Percentiles rank a stretch among this genome's conserved stretches.
These are phyloP conservation scores for Didymodactylos carnosus DNA, from an alignment of 2,888 invertebrate species.

Conservation along the genomic window DNA sequence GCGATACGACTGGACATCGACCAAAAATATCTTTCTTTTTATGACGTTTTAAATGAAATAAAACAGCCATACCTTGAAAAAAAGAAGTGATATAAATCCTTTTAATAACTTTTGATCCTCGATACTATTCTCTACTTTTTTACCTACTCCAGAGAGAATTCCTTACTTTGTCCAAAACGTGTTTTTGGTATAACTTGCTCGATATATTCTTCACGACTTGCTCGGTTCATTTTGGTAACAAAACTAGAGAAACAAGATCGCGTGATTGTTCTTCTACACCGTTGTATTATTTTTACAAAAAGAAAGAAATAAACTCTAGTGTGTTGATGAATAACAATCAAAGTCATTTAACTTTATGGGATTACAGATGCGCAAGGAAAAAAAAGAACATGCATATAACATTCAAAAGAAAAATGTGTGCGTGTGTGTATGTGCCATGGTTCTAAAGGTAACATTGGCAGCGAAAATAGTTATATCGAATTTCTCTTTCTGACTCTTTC, in stretches of 20 bases:
- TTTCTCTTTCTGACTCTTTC: too few relatives aligned
- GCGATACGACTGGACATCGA: background rate
- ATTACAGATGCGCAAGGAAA: background rate
- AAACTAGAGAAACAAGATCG: too few relatives aligned
- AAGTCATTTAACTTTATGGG: background rate
- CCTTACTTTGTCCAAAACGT: background rate
- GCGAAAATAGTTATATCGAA: too few relatives aligned
- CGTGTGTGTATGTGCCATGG: too few relatives aligned
- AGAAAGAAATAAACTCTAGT: background rate
- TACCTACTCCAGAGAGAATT: too few relatives aligned
- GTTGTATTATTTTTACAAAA: background rate
- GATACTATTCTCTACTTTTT: too few relatives aligned
- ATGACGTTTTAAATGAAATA: background rate
- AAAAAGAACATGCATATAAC: background rate
- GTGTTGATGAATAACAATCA: background rate
- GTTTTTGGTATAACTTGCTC: background rate
- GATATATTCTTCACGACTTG: background rate
- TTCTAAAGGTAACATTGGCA: too few relatives aligned
- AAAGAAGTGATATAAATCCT: background rate
- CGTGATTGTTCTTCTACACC: background rate
- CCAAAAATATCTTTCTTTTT: background rate
- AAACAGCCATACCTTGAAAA: background rate
- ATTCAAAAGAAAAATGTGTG: too few relatives aligned
- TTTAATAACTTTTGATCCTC: background rate
- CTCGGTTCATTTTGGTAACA: too few relatives aligned